Conservation (phyloP, 1,140 invertebrate genomes). For the Oppia nitens region DNA sequence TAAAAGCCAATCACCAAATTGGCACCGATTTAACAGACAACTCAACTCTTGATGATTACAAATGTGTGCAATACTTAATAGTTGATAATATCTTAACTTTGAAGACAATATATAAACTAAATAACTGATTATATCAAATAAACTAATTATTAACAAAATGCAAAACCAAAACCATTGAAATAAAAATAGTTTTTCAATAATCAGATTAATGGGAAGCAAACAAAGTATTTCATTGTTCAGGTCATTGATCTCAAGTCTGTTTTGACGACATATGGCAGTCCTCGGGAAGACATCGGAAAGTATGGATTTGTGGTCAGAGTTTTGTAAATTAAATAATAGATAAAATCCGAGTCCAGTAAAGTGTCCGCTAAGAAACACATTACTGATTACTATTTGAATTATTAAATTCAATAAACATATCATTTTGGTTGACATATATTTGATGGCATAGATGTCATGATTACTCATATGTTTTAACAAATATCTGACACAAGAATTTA, state of each 20-base stretch:
- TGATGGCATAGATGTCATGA: neutral
- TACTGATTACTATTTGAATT: neutral
- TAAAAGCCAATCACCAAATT: neutral
- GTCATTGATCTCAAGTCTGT: neutral
- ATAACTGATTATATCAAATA: neutral
- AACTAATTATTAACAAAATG: neutral
- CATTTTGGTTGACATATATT: neutral
- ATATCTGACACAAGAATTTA: neutral
- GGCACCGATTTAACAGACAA: neutral
- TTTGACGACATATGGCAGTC: neutral
- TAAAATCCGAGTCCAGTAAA: neutral
- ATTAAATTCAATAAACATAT: neutral
- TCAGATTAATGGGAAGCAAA: neutral
- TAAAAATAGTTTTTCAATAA: neutral
- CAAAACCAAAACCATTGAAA: neutral
- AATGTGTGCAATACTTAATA: neutral
- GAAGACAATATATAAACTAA: neutral
- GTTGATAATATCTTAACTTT: neutral
- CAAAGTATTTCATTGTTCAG: neutral
- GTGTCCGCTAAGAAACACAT: neutral
- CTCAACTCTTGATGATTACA: neutral
- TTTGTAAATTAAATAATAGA: neutral
- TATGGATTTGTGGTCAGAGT: neutral
- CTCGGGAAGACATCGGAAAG: neutral
- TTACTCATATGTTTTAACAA: neutral